Evolutionary conservation across 2,797 vertebrate species (phyloP).

Genomic region (Sebastes elongatus): DNA sequence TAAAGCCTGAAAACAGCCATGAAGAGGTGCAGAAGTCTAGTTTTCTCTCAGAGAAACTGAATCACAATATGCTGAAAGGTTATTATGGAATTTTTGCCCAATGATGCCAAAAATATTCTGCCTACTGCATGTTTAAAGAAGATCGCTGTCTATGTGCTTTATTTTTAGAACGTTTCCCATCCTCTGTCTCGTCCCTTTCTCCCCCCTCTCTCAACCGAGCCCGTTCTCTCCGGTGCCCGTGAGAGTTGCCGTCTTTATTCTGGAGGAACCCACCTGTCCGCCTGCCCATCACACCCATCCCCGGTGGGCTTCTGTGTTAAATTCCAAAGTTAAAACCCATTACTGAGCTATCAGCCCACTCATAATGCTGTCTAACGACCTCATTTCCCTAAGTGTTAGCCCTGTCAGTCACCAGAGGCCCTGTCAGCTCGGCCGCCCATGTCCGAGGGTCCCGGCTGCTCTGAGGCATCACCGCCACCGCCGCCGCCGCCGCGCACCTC

Average conservation of each 20-base stretch:
- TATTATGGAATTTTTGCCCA: too few relatives aligned
- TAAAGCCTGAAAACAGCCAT: too few relatives aligned
- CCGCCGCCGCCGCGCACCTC: constrained; percentile 14
- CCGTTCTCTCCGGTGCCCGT: constrained; percentile 25
- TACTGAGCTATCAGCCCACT: constrained; percentile 90
- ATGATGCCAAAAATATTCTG: too few relatives aligned
- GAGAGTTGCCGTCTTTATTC: constrained; percentile 75
- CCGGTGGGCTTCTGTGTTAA: constrained; percentile 87
- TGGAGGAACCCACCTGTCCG: constrained; percentile 84
- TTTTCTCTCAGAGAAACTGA: too few relatives aligned
- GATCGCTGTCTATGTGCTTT: constrained; percentile 67
- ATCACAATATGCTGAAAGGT: too few relatives aligned
- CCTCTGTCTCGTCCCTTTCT: constrained; percentile 42
- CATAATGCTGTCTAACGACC: constrained; percentile 93
- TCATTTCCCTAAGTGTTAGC: constrained; percentile 95
- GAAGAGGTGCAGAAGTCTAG: too few relatives aligned
- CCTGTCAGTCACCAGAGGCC: constrained; percentile 78
- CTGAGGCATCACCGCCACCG: constrained; percentile 58
- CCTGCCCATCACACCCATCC: constrained; percentile 84
- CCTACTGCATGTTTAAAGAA: constrained; percentile 45
- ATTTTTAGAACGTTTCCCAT: constrained; percentile 74
- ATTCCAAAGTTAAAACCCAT: constrained; percentile 97
- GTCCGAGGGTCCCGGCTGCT: constrained; percentile 66
- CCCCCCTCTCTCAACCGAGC: constrained; percentile 37
- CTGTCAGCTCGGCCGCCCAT: constrained; percentile 65